phyloP scores from a whole-genome alignment of 2,113 vertebrate genomes.

The Struthio camelus region DNA sequence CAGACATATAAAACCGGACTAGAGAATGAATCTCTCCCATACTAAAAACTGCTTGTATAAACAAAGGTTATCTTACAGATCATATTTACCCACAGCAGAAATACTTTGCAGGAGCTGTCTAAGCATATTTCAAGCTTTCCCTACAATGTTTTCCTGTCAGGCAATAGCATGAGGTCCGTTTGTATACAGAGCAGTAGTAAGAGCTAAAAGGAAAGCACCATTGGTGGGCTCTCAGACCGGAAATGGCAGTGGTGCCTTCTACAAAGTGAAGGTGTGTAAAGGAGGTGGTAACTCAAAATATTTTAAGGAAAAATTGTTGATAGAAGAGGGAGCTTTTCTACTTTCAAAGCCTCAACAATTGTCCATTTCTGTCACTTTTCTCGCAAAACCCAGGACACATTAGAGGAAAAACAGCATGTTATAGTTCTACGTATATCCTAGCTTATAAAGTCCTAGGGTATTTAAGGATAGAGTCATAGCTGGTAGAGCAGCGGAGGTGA shows the following conservation, averaged over 20 bases:
- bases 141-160: neutral
- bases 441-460: neutral
- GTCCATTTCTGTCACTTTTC: neutral
- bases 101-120: neutral
- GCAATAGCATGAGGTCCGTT: neutral
- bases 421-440: neutral
- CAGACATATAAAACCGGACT: neutral
- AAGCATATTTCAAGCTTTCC: neutral
- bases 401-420: neutral
- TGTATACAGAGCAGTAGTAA: neutral
- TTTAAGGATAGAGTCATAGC: neutral
- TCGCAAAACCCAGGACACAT: neutral
- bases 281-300: neutral
- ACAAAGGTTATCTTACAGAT: neutral
- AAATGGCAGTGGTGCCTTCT: neutral
- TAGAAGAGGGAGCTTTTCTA: neutral
- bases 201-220: neutral
- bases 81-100: neutral
- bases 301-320: neutral
- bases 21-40: neutral
- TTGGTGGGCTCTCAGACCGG: neutral
- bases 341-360: neutral
- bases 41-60: neutral
- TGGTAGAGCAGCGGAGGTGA: neutral
- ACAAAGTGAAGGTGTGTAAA: neutral